Base-by-base conservation (phyloP, 1,140 invertebrate genomes). In the Musca vetustissima region DNA sequence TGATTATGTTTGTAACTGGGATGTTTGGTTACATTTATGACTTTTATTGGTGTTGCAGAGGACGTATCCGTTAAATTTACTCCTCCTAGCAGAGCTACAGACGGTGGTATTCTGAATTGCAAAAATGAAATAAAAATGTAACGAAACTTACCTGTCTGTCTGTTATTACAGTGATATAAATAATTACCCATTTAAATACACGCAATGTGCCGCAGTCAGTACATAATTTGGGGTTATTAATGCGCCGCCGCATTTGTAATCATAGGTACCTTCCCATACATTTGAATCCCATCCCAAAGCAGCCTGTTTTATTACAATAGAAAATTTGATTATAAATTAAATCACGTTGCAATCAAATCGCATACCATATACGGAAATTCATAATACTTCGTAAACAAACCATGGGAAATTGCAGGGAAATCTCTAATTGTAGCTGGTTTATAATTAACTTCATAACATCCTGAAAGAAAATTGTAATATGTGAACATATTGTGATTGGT, bases 151-250 rank as follows among this genome's bases (percentile, higher is more conserved):
- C 28, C 3, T 4, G 8, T 4, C 3, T 28, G 28, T 28, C 3
- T 28, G 3, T 24, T 9, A 24, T 19, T 61, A 8, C 25, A 6
- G 21, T 19, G 22, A 59, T 24, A 8, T 17, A 49, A 47, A 47
- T 25, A 57, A 22, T 66, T 66, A 68, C 70, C 68, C 50, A 70
- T 48, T 50, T 17, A 68, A 48, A n/a, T 59, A 52, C 19, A 32
- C 50, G 73, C 86, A 87, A 74, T 87, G 86, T 25, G 85, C 86
- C 2, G 86, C 86, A 3, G 86, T 87, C 36, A 87, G 66, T 8
- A 87, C 79, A 72, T 83, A 86, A 70, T 75, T 66, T 1, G 28
- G 49, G 3, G 25, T 50, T 3, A 70, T 66, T 15, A 70, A 24
- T 15, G 22, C 64, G 4, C 64, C 69, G 15, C 69, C 69, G 36